A percentile compares a stretch with the other conserved stretches of the same genome.
These are phyloP conservation scores for Oceanodroma tethys DNA, from an alignment of 2,113 vertebrate species.

Conservation along the genomic window DNA sequence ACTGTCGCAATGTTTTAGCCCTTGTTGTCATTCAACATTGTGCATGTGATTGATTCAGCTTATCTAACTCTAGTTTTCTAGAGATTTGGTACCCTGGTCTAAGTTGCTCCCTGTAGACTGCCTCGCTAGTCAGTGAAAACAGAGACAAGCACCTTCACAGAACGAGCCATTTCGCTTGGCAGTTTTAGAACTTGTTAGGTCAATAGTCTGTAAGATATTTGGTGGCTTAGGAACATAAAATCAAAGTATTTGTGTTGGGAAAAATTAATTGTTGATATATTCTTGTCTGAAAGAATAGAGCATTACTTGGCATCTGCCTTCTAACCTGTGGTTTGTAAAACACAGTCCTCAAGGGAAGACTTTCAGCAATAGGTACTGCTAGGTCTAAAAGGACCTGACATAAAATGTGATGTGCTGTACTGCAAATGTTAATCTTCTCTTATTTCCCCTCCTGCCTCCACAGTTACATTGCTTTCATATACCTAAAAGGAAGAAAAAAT, in stretches of 20 bases:
- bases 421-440: background rate
- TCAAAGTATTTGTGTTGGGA: background rate
- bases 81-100: background rate
- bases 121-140: background rate
- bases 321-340: background rate
- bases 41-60: background rate
- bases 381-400: background rate
- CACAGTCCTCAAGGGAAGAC: background rate
- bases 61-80: background rate
- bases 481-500: background rate
- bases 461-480: background rate
- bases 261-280: background rate
- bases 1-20: background rate
- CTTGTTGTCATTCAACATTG: background rate
- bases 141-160: background rate
- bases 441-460: background rate
- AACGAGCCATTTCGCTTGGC: background rate
- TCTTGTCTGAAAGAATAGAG: background rate
- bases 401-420: background rate
- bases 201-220: background rate
- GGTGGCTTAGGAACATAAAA: background rate
- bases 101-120: background rate
- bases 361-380: background rate
- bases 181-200: background rate
- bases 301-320: background rate